A percentile compares a stretch with the other conserved stretches of the same genome.
phyloP scores from a whole-genome alignment of 2,113 vertebrate genomes.

The Andinoacara biseriatus region DNA sequence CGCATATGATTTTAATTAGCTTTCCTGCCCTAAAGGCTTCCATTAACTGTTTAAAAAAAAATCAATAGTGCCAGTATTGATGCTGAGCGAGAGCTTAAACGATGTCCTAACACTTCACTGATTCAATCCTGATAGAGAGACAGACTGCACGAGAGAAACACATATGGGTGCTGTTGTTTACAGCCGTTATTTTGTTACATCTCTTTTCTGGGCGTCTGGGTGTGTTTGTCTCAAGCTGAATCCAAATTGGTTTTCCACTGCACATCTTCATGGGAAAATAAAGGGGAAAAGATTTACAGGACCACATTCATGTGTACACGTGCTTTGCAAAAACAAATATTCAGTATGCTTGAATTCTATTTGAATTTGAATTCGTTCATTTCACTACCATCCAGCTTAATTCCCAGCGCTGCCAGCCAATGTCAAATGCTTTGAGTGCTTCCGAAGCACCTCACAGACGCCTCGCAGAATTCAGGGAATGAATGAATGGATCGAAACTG shows the following conservation, averaged over 20 bases:
- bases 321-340: slow-evolving; percentile 8
- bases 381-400: slow-evolving; percentile 1
- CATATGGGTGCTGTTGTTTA: slow-evolving; percentile 52
- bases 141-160: slow-evolving; percentile 18
- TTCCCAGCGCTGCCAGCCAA: background rate
- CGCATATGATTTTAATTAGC: slow-evolving; percentile 83
- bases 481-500: slow-evolving; percentile 26
- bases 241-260: slow-evolving; percentile 26
- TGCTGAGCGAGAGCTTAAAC: slow-evolving; percentile 71
- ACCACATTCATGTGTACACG: background rate
- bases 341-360: slow-evolving; percentile 16
- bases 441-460: slow-evolving; percentile 7
- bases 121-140: slow-evolving; percentile 69
- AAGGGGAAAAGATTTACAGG: background rate
- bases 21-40: slow-evolving; percentile 80
- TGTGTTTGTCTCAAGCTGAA: slow-evolving; percentile 23
- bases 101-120: slow-evolving; percentile 72
- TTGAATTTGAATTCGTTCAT: slow-evolving; percentile 27
- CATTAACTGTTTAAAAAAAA: slow-evolving; percentile 81
- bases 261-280: slow-evolving; percentile 1
- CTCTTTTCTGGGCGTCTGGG: slow-evolving; percentile 18
- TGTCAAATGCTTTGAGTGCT: background rate
- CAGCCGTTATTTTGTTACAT: slow-evolving; percentile 51
- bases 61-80: slow-evolving; percentile 78
- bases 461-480: slow-evolving; percentile 17